phyloP scores from a whole-genome alignment of 2,888 invertebrate species.

The Charanyca ferruginea region DNA sequence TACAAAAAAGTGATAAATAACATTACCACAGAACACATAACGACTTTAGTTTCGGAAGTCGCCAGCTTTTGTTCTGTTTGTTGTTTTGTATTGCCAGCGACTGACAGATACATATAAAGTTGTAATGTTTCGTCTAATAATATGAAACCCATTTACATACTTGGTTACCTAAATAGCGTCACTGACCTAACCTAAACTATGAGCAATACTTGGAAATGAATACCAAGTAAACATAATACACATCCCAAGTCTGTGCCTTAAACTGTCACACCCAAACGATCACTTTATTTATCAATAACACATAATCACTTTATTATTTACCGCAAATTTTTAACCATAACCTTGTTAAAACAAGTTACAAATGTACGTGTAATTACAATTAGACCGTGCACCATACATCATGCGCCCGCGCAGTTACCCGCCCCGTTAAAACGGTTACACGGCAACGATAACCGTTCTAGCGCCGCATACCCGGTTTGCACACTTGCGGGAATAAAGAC shows the following conservation, averaged over 20 bases:
- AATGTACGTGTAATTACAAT: slow-evolving; percentile 60
- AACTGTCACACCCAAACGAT: slow-evolving; percentile 10
- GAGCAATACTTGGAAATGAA: not conserved
- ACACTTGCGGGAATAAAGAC: slow-evolving; percentile 53
- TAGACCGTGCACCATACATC: slow-evolving; percentile 48
- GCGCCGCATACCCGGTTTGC: slow-evolving; percentile 45
- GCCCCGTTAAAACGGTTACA: slow-evolving; percentile 64
- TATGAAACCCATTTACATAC: no score
- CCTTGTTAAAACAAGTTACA: slow-evolving; percentile 50
- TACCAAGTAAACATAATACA: not conserved
- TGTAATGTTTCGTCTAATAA: no score
- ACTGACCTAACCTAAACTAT: no score
- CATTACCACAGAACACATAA: no score
- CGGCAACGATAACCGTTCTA: slow-evolving; percentile 55
- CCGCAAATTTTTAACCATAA: slow-evolving; percentile 41
- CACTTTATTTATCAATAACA: no score
- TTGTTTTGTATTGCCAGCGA: no score
- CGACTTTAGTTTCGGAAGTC: no score
- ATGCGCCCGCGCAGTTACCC: slow-evolving; percentile 57
- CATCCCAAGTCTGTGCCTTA: not conserved
- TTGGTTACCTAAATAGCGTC: no score
- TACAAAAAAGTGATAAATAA: no score
- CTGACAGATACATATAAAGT: no score
- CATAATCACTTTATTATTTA: slow-evolving; percentile 30
- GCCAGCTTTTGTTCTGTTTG: no score